Percentiles rank a stretch among this genome's conserved stretches.
Conservation (phyloP, 1,140 invertebrate genomes). For the Hypsibius dujardini region DNA sequence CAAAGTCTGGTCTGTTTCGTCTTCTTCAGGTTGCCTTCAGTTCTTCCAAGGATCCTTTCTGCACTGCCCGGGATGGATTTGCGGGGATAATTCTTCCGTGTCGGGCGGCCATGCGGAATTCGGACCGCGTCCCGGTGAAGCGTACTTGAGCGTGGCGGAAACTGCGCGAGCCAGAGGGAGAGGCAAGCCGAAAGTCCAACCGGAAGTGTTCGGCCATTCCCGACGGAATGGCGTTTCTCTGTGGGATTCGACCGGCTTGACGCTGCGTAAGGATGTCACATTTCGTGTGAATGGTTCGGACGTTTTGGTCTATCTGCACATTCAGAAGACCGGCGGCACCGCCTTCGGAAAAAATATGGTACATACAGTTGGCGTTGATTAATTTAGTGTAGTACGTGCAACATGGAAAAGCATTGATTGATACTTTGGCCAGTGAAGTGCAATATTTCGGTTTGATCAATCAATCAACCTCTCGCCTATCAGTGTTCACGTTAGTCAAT, state of each 20-base stretch:
- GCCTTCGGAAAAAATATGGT: conserved; percentile 84
- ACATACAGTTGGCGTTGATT: too few relatives aligned
- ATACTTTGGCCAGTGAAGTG: too few relatives aligned
- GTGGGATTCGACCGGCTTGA: neutral
- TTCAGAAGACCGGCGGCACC: conserved; percentile 89
- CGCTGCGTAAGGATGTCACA: conserved; percentile 21
- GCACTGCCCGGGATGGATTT: conserved; percentile 3
- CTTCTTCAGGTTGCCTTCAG: too few relatives aligned
- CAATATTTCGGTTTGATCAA: too few relatives aligned
- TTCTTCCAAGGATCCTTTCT: too few relatives aligned
- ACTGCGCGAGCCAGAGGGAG: conserved; percentile 19
- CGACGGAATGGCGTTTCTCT: conserved; percentile 15
- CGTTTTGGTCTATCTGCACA: conserved; percentile 94
- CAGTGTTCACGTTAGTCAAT: too few relatives aligned
- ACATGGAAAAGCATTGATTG: too few relatives aligned
- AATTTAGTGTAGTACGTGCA: too few relatives aligned
- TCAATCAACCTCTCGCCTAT: too few relatives aligned
- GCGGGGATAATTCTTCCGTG: neutral
- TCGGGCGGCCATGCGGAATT: conserved; percentile 17
- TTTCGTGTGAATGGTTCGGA: conserved; percentile 58
- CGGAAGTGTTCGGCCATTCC: neutral
- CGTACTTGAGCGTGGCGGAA: conserved; percentile 18
- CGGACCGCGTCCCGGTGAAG: too few relatives aligned
- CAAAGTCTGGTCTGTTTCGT: too few relatives aligned
- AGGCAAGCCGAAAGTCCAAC: conserved; percentile 19